Evolutionary conservation across 2,797 vertebrate species (phyloP).

Genomic region (Cossypha niveicapilla): DNA sequence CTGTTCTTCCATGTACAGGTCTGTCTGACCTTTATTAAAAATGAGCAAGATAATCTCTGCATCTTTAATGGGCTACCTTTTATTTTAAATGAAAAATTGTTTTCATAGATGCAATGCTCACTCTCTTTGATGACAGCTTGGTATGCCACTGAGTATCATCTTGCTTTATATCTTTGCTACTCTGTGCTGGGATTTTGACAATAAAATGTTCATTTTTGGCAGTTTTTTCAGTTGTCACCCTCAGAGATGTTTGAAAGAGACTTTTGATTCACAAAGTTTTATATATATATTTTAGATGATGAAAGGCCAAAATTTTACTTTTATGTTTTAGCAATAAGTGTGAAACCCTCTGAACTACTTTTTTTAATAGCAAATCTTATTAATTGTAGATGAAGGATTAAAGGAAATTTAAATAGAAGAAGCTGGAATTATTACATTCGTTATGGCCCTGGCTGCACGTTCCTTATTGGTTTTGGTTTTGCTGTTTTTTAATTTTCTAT

Average conservation of each 20-base stretch:
- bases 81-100: slow-evolving; percentile 24
- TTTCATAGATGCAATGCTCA: neutral
- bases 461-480: neutral
- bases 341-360: slow-evolving; percentile 57
- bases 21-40: neutral
- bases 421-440: neutral
- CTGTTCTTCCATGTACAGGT: neutral
- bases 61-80: neutral
- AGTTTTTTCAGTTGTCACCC: slow-evolving; percentile 52
- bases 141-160: neutral
- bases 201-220: slow-evolving; percentile 37
- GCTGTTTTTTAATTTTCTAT: slow-evolving; percentile 48
- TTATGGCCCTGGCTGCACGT: neutral
- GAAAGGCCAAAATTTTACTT: slow-evolving; percentile 72
- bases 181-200: slow-evolving; percentile 41
- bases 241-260: slow-evolving; percentile 61
- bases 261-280: slow-evolving; percentile 67
- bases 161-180: neutral
- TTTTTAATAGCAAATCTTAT: slow-evolving; percentile 58
- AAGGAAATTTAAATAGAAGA: slow-evolving; percentile 61
- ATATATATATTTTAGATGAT: slow-evolving; percentile 68
- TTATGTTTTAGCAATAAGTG: slow-evolving; percentile 70
- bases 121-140: neutral
- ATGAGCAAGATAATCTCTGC: neutral
- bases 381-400: slow-evolving; percentile 75